phyloP scores from a whole-genome alignment of 2,888 invertebrate genomes.

The Cephus nigrinus region DNA sequence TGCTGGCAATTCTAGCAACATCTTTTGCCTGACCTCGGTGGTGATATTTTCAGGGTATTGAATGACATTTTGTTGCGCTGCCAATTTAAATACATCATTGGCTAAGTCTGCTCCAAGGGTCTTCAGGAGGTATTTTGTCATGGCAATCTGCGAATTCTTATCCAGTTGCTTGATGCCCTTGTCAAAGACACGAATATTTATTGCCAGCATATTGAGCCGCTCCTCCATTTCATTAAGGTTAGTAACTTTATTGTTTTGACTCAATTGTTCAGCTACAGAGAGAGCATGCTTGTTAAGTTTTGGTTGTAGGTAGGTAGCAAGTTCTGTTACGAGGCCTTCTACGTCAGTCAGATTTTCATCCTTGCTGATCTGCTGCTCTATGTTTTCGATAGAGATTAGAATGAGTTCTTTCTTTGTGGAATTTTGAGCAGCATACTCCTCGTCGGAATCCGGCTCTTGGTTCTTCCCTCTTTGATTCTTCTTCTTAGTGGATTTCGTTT shows the following conservation, averaged over 20 bases:
- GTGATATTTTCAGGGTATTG: constrained; percentile 73
- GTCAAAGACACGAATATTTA: constrained; percentile 82
- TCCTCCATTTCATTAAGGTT: constrained; percentile 72
- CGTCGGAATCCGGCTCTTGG: constrained; percentile 75
- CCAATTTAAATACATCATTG: constrained; percentile 81
- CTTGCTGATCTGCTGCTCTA: constrained; percentile 73
- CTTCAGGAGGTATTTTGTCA: constrained; percentile 87
- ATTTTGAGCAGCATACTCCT: constrained; percentile 67
- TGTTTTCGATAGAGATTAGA: constrained; percentile 75
- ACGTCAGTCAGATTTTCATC: constrained; percentile 72
- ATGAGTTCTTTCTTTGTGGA: constrained; percentile 70
- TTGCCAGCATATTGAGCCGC: constrained; percentile 80
- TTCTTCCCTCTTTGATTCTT: constrained; percentile 72
- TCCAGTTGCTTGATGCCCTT: constrained; percentile 79
- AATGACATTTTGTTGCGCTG: constrained; percentile 74
- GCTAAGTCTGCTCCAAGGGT: constrained; percentile 85
- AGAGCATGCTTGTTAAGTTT: constrained; percentile 77
- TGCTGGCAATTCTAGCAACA: constrained; percentile 74
- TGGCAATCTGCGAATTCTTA: constrained; percentile 73
- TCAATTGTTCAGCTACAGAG: constrained; percentile 77
- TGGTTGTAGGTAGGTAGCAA: constrained; percentile 79
- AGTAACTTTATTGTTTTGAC: constrained; percentile 72
- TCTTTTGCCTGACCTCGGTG: constrained; percentile 75
- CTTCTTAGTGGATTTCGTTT: constrained; percentile 94
- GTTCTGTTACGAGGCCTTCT: constrained; percentile 77